Conservation (phyloP, 2,797 vertebrate species). For the Spheniscus humboldti region DNA sequence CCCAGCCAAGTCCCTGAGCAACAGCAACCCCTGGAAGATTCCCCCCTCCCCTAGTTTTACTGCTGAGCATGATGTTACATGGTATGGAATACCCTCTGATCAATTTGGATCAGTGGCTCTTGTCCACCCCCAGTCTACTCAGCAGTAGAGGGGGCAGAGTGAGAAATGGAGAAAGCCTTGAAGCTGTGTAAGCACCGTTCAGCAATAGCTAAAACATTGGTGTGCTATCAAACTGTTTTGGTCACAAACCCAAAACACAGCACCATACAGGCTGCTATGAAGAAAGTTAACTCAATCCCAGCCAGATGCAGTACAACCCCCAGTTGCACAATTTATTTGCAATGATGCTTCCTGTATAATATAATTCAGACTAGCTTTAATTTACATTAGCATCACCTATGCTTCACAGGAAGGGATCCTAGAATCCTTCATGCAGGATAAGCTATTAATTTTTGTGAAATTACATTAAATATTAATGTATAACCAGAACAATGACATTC, state of each 20-base stretch:
- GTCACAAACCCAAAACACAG: background rate
- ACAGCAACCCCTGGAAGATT: background rate
- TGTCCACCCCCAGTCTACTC: background rate
- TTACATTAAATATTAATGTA: background rate
- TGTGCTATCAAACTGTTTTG: background rate
- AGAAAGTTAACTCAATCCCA: background rate
- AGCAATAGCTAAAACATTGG: background rate
- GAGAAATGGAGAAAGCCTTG: background rate
- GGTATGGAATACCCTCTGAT: background rate
- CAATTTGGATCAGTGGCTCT: background rate
- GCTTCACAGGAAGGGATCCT: background rate
- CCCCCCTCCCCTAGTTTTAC: background rate
- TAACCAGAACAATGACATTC: background rate
- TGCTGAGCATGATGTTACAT: background rate
- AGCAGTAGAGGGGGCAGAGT: accelerated
- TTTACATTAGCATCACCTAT: background rate
- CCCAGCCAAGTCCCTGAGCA: background rate
- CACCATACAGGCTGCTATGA: accelerated
- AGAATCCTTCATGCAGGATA: background rate
- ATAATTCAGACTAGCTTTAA: background rate
- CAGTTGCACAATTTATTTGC: background rate
- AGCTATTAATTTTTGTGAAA: background rate
- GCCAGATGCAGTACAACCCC: background rate
- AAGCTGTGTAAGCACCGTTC: background rate
- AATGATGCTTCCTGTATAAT: background rate